Base-by-base conservation (phyloP, 1,140 invertebrate genomes). In the Paralvinella palmiformis region DNA sequence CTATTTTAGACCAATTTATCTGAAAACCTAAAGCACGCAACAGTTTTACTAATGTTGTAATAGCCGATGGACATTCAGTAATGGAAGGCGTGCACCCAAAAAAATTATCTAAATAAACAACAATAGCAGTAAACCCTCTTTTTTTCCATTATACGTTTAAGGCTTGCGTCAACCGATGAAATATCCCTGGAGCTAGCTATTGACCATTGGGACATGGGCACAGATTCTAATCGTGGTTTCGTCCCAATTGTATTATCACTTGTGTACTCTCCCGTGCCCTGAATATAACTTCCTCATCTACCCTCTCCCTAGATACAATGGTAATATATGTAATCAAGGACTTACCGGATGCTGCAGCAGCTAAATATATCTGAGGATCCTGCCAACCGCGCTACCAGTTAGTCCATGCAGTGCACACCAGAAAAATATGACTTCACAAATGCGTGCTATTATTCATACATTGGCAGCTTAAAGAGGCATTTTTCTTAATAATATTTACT, bases 81-180 rank as follows among this genome's bases (percentile, higher is more conserved):
- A 53, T 32, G 15, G 35, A 56, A 44, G 48, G 50, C 56, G 45
- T 59, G 32, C 58, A 61, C 15, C 60, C 56, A 24, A 66, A 62
- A 48, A 66, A 66, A 56, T 66, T 60, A 52, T 66, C 65, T 59
- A 66, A 63, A 27, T 66, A 62, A 17, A 55, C 65, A 10, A 59
- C 56, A 1, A 32, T 32, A 15, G 37, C 32, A 48, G 22, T 20
- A 61, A 27, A 48, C 45, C 20, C 36, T 29, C 17, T 32, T 29
- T 4, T 44, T 56, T 37, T 50, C 60, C 59, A 62, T 62, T 20
- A 63, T 57, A 37, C 62, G 35, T 17, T 33, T 45, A 15, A 65
- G 24, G 56, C 45, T 17, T 58, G 56, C 13, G 63, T 59, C 5
- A 65, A 41, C 27, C 35, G 27, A 52, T 65, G 63, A 65, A 65